These are phyloP conservation scores for Adineta ricciae DNA, from an alignment of 2,888 invertebrate genomes.

Conservation along the genomic window DNA sequence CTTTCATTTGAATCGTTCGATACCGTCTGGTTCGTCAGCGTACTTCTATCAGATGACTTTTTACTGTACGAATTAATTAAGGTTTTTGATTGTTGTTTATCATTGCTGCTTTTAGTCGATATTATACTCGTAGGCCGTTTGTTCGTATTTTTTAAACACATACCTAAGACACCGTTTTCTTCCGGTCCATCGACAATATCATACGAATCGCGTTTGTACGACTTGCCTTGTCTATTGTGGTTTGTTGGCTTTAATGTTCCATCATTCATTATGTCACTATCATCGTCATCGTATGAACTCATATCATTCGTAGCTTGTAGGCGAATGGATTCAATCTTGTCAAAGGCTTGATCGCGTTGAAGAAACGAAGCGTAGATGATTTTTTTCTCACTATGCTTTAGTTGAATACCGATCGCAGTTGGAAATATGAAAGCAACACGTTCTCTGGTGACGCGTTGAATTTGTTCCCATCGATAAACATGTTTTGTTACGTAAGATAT, in stretches of 20 bases:
- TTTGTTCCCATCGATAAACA: slow-evolving; percentile 6
- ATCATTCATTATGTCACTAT: not conserved
- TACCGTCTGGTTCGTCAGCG: too few relatives aligned
- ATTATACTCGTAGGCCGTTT: not conserved
- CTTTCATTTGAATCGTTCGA: not conserved
- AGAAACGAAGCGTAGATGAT: slow-evolving; percentile 1
- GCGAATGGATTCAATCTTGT: not conserved
- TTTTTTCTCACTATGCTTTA: not conserved
- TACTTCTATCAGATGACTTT: not conserved
- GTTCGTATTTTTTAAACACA: not conserved
- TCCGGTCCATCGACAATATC: not conserved
- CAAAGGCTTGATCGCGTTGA: not conserved
- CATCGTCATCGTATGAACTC: not conserved
- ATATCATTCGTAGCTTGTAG: not conserved
- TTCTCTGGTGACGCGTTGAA: not conserved
- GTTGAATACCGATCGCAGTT: not conserved
- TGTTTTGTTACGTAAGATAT: not conserved
- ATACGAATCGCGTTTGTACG: not conserved
- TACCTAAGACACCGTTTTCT: not conserved
- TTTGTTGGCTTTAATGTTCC: not conserved
- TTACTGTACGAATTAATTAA: not conserved
- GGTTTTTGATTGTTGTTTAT: not conserved
- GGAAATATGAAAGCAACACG: slow-evolving; percentile 3
- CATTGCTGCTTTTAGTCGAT: not conserved
- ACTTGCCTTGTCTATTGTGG: not conserved